A percentile compares a stretch with the other conserved stretches of the same genome.
phyloP scores from a whole-genome alignment of 2,888 invertebrate genomes.

The Ophraella communa region DNA sequence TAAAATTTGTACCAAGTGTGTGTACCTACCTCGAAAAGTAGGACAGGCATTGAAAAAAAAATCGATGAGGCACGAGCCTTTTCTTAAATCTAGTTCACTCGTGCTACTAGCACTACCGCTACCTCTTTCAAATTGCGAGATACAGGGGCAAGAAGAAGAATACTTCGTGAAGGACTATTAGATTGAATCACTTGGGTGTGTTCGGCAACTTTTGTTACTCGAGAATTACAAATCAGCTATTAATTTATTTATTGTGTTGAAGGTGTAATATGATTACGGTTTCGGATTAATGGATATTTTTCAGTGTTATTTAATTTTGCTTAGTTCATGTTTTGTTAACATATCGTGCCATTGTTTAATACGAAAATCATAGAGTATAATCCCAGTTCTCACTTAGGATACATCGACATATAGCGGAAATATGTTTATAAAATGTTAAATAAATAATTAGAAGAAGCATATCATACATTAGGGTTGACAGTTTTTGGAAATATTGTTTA shows the following conservation, averaged over 20 bases:
- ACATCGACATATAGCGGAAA: no score
- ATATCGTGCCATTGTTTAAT: neutral
- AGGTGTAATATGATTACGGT: neutral
- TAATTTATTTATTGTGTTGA: neutral
- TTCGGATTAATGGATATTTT: neutral
- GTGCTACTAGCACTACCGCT: conserved; percentile 7
- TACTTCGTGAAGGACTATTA: neutral
- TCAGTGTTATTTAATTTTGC: neutral
- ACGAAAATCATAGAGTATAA: no score
- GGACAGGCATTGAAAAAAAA: neutral
- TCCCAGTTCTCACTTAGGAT: no score
- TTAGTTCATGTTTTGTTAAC: neutral
- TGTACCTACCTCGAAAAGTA: neutral
- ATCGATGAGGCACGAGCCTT: conserved; percentile 9
- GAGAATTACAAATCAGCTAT: neutral
- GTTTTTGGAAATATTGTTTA: no score
- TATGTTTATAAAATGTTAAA: no score
- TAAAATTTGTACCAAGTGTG: neutral
- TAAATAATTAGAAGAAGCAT: no score
- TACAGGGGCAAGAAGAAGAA: neutral
- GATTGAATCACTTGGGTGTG: neutral
- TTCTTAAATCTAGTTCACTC: conserved; percentile 10
- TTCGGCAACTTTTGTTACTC: neutral
- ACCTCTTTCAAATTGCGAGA: neutral
- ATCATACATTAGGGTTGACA: no score